Base-by-base conservation (phyloP, 2,797 vertebrate genomes). In the Neostethus bicornis region DNA sequence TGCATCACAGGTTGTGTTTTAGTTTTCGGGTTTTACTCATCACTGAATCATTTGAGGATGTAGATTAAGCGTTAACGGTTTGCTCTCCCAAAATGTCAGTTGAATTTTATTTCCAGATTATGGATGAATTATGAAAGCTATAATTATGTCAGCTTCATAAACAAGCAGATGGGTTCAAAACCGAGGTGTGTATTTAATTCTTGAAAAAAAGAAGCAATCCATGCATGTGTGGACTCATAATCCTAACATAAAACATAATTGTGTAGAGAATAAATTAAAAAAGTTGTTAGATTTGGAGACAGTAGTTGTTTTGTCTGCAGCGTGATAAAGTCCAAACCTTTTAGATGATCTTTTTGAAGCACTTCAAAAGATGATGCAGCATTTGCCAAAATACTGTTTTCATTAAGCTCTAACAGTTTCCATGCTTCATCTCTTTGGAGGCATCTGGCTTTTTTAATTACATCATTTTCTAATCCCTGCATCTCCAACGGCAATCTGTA, bases 41-140 rank as follows among this genome's bases (percentile, higher is more conserved):
- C 7, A 11, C 24, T 35, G 4, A 53, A 42, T 51, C 31, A 12
- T 9, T 45, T 37, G 29, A 43, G 6, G 49, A 5, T 57, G 43
- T 21, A 44, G 12, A 37, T 55, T 43, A 45, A 7, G 32, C 14
- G 21, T 53, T 16, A 4, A 34, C 8, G 25, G 4, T 3, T 28
- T 0, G 23, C 12, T 31, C 13, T 25, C 7, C 14, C 19, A 21
- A 41, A 41, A 11, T 20, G 19, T 19, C 21, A 39, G 44, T 8
- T 28, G 10, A 5, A 37, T 49, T 50, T 41, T 37, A 44, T 57
- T 43, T 57, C 17, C 42, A n/a, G 31, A 45, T 37, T 48, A 49
- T 35, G 32, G 14, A 38, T 52, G 5, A 13, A 50, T 16, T 17
- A 19, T 56, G 13, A 46, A 51, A 45, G 45, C 11, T 25, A 34